Evolutionary conservation across 1,140 invertebrate species (phyloP).

Genomic region (Mya arenaria): DNA sequence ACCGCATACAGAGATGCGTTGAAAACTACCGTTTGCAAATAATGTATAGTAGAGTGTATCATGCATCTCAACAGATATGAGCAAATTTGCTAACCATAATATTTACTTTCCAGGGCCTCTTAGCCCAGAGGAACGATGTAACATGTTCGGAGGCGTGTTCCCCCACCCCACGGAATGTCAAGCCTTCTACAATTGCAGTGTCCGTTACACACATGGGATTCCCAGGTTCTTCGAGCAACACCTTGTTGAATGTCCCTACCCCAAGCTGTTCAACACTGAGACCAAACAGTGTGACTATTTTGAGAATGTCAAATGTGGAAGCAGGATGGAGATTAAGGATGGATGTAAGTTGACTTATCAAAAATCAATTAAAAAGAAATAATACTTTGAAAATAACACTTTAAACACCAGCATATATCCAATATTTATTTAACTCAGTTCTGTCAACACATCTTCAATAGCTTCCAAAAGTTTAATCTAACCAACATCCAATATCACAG

Average conservation of each 20-base stretch:
- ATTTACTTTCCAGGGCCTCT: constrained; percentile 45
- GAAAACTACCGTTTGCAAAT: too few species aligned
- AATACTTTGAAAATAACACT: too few species aligned
- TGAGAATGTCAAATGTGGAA: constrained; percentile 59
- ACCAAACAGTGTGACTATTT: constrained; percentile 53
- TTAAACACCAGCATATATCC: too few species aligned
- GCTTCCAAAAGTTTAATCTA: too few species aligned
- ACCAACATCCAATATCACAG: too few species aligned
- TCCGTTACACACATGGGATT: constrained; percentile 10
- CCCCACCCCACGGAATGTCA: constrained; percentile 63
- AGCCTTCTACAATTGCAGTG: constrained; percentile 63
- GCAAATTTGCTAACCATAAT: too few species aligned
- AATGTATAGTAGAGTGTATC: too few species aligned
- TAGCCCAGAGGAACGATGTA: constrained; percentile 35
- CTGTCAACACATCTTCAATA: too few species aligned
- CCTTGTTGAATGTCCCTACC: constrained; percentile 63
- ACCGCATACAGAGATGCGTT: too few species aligned
- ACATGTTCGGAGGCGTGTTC: constrained; percentile 1
- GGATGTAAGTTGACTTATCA: constrained; percentile 53
- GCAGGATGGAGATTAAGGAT: constrained; percentile 50
- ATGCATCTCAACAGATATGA: too few species aligned
- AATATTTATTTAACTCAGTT: too few species aligned
- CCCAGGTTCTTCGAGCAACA: constrained; percentile 59
- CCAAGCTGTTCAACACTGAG: constrained; percentile 55
- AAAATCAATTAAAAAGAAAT: too few species aligned